A percentile compares a stretch with the other conserved stretches of the same genome.
Conservation (phyloP, 2,888 invertebrate genomes). For the Balanococcus diminutus region DNA sequence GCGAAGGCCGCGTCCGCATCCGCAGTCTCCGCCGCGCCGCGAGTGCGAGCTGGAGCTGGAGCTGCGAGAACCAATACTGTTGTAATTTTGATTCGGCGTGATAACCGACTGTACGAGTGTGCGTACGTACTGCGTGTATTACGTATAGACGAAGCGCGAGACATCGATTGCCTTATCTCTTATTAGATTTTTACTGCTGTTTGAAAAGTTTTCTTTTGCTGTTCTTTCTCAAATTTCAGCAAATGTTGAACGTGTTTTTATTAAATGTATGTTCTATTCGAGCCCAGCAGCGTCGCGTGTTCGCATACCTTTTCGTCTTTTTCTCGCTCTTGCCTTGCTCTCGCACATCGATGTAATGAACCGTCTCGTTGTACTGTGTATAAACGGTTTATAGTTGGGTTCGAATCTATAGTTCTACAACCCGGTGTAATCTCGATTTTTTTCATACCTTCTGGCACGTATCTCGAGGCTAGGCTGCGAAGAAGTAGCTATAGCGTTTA, state of each 20-base stretch:
- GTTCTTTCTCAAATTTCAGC: not conserved
- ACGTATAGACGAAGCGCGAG: not conserved
- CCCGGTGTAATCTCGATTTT: not conserved
- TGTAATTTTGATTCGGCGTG: slow-evolving; percentile 46
- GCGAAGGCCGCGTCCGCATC: no score
- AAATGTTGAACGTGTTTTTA: not conserved
- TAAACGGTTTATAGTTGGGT: not conserved
- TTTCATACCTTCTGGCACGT: no score
- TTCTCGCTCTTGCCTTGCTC: not conserved
- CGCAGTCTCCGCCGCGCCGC: no score
- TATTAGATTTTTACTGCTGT: slow-evolving; percentile 4
- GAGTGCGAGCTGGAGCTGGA: no score
- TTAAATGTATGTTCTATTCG: not conserved
- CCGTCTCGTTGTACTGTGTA: not conserved
- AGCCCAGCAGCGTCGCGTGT: not conserved
- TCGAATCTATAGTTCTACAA: no score
- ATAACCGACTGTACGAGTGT: slow-evolving; percentile 50
- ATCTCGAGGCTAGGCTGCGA: no score
- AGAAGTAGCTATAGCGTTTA: no score
- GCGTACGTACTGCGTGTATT: slow-evolving; percentile 8
- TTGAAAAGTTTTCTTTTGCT: no score
- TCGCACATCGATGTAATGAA: no score
- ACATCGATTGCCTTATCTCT: slow-evolving; percentile 45
- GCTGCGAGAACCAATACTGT: not conserved
- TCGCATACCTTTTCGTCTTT: slow-evolving; percentile 1